A percentile compares a stretch with the other conserved stretches of the same genome.
phyloP scores from a whole-genome alignment of 2,113 vertebrate genomes.

The Triplophysa rosa region DNA sequence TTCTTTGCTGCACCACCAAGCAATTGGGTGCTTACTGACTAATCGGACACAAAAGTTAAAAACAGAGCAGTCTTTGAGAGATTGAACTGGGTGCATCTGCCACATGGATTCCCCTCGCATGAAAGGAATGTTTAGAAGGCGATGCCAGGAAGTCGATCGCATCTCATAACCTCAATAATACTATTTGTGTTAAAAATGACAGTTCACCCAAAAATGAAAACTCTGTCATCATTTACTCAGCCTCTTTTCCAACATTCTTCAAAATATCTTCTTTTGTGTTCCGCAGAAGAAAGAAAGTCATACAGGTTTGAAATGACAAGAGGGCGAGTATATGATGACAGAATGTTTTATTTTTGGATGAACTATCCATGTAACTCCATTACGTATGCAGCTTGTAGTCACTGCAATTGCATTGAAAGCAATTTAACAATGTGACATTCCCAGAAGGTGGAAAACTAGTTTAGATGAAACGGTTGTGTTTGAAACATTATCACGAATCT shows the following conservation, averaged over 20 bases:
- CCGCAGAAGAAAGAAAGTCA: too few species aligned
- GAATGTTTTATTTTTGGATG: too few species aligned
- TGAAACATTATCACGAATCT: neutral
- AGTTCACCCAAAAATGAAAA: too few species aligned
- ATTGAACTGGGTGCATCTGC: slow-evolving; percentile 32
- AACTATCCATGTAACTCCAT: neutral
- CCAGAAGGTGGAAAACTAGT: neutral
- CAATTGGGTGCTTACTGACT: slow-evolving; percentile 37
- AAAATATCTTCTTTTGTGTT: too few species aligned
- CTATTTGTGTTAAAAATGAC: too few species aligned
- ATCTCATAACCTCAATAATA: slow-evolving; percentile 1
- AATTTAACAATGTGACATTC: slow-evolving; percentile 4
- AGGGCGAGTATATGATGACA: too few species aligned
- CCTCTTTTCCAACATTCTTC: too few species aligned
- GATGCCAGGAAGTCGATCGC: neutral
- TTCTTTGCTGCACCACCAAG: neutral
- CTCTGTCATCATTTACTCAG: too few species aligned
- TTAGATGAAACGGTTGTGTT: neutral
- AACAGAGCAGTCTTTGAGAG: slow-evolving; percentile 30
- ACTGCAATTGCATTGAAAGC: neutral
- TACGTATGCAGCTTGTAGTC: slow-evolving; percentile 8
- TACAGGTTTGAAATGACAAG: too few species aligned
- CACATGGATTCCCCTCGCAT: slow-evolving; percentile 21
- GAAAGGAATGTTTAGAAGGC: neutral
- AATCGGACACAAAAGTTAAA: slow-evolving; percentile 32